Conservation (phyloP, 2,113 vertebrate species). For the Paedocypris sp. region DNA sequence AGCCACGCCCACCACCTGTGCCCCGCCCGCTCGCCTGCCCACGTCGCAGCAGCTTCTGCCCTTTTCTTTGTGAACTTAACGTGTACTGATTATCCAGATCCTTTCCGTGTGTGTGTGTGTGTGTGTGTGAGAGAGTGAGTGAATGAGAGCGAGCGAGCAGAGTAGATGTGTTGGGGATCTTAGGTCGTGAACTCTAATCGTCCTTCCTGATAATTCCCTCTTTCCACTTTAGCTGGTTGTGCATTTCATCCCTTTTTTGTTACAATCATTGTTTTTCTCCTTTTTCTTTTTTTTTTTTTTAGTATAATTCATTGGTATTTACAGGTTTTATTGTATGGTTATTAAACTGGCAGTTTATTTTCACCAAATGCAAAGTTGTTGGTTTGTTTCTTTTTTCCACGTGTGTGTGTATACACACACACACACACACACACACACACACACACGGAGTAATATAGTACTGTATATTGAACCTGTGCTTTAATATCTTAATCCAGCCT, state of each 20-base stretch:
- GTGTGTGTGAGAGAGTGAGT: slow-evolving; percentile 16
- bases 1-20: too few species aligned
- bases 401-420: too few species aligned
- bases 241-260: slow-evolving; percentile 56
- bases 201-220: slow-evolving; percentile 57
- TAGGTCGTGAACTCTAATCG: slow-evolving; percentile 59
- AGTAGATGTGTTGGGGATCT: slow-evolving; percentile 33
- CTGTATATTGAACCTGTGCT: too few species aligned
- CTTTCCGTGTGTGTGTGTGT: slow-evolving; percentile 42
- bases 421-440: too few species aligned
- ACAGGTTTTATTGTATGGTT: slow-evolving; percentile 66
- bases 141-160: too few species aligned
- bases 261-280: slow-evolving; percentile 15
- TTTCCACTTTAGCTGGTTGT: slow-evolving; percentile 60
- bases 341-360: slow-evolving; percentile 70
- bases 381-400: too few species aligned
- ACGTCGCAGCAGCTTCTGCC: slow-evolving; percentile 58
- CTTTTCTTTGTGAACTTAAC: slow-evolving; percentile 56
- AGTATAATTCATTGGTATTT: slow-evolving; percentile 65
- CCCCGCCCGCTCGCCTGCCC: slow-evolving; percentile 57
- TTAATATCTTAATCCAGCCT: too few species aligned
- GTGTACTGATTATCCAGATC: slow-evolving; percentile 58
- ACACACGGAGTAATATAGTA: too few species aligned
- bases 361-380: slow-evolving; percentile 60
- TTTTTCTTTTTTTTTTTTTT: slow-evolving; percentile 43